Conservation (phyloP, 2,888 invertebrate species). For the Leptura quadrifasciata region DNA sequence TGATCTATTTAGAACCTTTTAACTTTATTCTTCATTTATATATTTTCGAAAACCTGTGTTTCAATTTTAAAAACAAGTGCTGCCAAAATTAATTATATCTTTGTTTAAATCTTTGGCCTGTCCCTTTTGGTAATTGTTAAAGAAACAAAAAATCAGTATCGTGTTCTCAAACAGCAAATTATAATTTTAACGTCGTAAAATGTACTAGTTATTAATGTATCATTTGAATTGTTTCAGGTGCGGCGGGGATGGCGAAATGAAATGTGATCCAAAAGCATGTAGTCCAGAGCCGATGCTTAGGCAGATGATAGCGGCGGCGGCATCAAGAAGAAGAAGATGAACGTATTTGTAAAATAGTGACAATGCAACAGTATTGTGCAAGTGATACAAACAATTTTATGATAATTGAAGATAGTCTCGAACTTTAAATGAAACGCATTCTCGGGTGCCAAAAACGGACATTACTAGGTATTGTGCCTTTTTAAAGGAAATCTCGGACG, state of each 20-base stretch:
- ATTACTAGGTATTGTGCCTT: slow-evolving; percentile 73
- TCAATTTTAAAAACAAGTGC: too few species aligned
- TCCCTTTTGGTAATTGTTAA: too few species aligned
- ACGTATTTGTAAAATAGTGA: slow-evolving; percentile 63
- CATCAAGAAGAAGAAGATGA: slow-evolving; percentile 83
- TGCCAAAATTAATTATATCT: too few species aligned
- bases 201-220: neutral
- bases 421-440: slow-evolving; percentile 70
- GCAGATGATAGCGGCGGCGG: slow-evolving; percentile 91
- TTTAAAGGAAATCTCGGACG: slow-evolving; percentile 51
- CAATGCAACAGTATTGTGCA: slow-evolving; percentile 69
- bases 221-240: slow-evolving; percentile 79
- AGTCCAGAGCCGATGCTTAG: slow-evolving; percentile 92
- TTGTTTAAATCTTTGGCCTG: too few species aligned
- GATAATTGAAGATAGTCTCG: slow-evolving; percentile 68
- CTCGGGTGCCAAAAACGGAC: slow-evolving; percentile 74
- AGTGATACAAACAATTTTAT: slow-evolving; percentile 71
- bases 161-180: too few species aligned
- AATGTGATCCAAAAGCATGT: slow-evolving; percentile 93
- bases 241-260: slow-evolving; percentile 94
- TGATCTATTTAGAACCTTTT: too few species aligned
- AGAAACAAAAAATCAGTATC: too few species aligned
- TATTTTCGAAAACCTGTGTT: too few species aligned
- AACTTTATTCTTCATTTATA: too few species aligned
- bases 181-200: too few species aligned